These are phyloP conservation scores for Hydrotaea diabolus DNA, from an alignment of 2,888 invertebrate species.

Conservation along the genomic window DNA sequence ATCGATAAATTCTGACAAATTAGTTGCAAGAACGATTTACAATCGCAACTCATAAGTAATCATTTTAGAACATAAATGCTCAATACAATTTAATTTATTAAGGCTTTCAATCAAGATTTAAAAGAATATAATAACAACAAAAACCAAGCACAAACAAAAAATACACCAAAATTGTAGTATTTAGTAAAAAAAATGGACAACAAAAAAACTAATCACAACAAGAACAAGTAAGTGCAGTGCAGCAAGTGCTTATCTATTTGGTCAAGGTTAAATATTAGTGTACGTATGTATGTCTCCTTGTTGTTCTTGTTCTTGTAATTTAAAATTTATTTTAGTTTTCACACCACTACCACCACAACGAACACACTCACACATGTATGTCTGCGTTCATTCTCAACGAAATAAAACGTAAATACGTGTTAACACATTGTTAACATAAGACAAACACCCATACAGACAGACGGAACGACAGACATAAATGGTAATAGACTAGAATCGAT, in stretches of 20 bases:
- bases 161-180: not conserved
- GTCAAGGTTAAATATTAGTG: constrained; percentile 75
- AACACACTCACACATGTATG: constrained; percentile 6
- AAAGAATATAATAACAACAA: constrained; percentile 25
- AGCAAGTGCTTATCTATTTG: constrained; percentile 74
- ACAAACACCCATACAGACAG: constrained; percentile 37
- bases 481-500: constrained; percentile 40
- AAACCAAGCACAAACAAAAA: constrained; percentile 7
- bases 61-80: constrained; percentile 38
- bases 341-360: not conserved
- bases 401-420: constrained; percentile 48
- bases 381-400: no score
- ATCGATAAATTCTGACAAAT: constrained; percentile 56
- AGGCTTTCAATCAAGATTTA: constrained; percentile 64
- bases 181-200: not conserved
- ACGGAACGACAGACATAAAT: constrained; percentile 20
- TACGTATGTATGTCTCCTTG: no score
- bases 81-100: constrained; percentile 57
- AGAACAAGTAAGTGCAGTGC: constrained; percentile 16
- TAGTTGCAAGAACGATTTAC: constrained; percentile 38
- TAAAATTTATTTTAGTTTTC: constrained; percentile 4
- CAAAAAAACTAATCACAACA: constrained; percentile 19
- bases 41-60: constrained; percentile 10
- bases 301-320: constrained; percentile 20
- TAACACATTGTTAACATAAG: constrained; percentile 63